A percentile compares a stretch with the other conserved stretches of the same genome.
Evolutionary conservation across 2,113 vertebrate genomes (phyloP).

Genomic region (Phylloscopus trochilus): DNA sequence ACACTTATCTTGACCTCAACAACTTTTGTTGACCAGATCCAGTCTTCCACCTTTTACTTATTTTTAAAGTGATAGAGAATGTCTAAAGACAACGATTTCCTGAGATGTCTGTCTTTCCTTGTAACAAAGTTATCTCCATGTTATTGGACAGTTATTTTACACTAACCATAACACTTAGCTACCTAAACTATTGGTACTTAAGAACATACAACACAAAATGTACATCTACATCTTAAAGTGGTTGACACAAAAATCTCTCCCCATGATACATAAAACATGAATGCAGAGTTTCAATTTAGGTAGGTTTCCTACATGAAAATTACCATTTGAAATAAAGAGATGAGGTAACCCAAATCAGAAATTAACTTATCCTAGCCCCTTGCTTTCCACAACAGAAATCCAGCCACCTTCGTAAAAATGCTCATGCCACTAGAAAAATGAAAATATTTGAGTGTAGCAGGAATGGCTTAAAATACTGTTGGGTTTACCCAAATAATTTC

Average conservation of each 20-base stretch:
- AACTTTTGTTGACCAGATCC: not conserved
- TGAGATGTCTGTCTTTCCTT: not conserved
- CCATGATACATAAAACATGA: not conserved
- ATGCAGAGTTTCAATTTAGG: not conserved
- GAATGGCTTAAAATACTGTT: not conserved
- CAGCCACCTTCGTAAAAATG: not conserved
- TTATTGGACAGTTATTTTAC: not conserved
- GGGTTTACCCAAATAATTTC: not conserved
- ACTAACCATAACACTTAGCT: not conserved
- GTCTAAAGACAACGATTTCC: not conserved
- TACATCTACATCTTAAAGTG: not conserved
- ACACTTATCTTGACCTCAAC: not conserved
- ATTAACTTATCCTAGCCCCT: not conserved
- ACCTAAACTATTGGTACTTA: not conserved
- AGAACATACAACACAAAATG: not conserved
- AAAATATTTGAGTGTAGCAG: not conserved
- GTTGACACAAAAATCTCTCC: accelerated
- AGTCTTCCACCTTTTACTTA: not conserved
- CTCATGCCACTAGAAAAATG: not conserved
- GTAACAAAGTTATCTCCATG: not conserved
- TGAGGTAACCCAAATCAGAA: not conserved
- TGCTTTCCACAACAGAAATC: not conserved
- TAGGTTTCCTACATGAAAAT: not conserved
- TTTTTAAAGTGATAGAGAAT: not conserved
- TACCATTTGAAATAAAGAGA: not conserved